phyloP scores from a whole-genome alignment of 2,113 vertebrate genomes.

The Struthio camelus region DNA sequence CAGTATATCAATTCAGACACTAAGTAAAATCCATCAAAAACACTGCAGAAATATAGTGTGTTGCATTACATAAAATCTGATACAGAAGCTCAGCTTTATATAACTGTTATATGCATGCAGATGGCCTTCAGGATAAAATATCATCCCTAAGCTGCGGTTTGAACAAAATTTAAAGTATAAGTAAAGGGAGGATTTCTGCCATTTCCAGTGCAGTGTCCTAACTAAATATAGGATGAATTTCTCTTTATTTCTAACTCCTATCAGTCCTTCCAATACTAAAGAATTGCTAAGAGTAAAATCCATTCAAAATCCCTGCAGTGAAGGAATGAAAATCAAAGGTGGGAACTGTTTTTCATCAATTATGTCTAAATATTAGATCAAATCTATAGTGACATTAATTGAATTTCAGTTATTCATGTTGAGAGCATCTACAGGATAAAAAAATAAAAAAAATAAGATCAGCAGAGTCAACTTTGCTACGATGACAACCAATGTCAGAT shows the following conservation, averaged over 20 bases:
- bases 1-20: neutral
- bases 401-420: neutral
- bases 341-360: neutral
- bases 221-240: neutral
- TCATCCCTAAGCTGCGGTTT: neutral
- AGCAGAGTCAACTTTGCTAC: neutral
- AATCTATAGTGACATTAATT: neutral
- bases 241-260: neutral
- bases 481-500: neutral
- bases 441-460: neutral
- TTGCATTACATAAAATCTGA: constrained; percentile 50
- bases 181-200: neutral
- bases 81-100: constrained; percentile 35
- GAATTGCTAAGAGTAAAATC: neutral
- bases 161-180: neutral
- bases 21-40: constrained; percentile 3
- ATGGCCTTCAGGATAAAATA: neutral
- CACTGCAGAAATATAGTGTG: neutral
- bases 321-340: neutral
- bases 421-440: neutral
- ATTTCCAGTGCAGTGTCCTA: neutral
- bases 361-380: neutral
- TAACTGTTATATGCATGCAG: constrained; percentile 33
- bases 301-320: neutral
- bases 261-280: neutral